Evolutionary conservation across 2,113 vertebrate species (phyloP), one percentile per base, ranked within the genome.

Genomic region (Scortum barcoo): DNA sequence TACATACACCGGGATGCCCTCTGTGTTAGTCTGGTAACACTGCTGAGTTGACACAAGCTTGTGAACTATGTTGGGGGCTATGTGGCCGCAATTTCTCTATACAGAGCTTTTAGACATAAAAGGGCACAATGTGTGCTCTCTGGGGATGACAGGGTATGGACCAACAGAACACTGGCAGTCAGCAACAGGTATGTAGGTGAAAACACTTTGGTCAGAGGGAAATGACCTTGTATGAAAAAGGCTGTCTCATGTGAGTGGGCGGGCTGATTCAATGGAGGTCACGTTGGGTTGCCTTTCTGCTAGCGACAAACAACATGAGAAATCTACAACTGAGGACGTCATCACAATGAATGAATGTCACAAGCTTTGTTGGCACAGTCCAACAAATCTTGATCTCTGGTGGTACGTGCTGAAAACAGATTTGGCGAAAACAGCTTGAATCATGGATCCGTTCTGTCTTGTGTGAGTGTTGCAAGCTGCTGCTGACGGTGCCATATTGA

Each of bases 391-490:
- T 54, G 19, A 65, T 67, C 13, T 69, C 22, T 68, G 44, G 10
- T 44, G 42, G 24, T 28, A 54, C 53, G 70, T 58, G 68, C 50
- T 77, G 50, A 77, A 66, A 19, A 57, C 56, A 73, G 9, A 54
- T 46, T 53, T 38, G 50, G 26, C 8, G 10, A n/a, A 69, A 65
- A 57, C 51, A 28, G 51, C 44, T 81, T 75, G 54, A 75, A 62
- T 73, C 17, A 12, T 26, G 48, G 30, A 60, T 44, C 24, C 14
- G 7, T 67, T 71, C 40, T 77, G 56, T 30, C 42, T 22, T 44
- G 60, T 67, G 61, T 84, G 60, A 65, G 40, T 50, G 26, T 72
- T 61, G 62, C 66, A 60, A 85, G 75, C 74, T 81, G 54, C 48
- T 71, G 33, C 70, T 79, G 74, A 30, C 24, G 58, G 28, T 76